These are phyloP conservation scores for Merluccius polli DNA, from an alignment of 2,797 vertebrate genomes.

Conservation along the genomic window DNA sequence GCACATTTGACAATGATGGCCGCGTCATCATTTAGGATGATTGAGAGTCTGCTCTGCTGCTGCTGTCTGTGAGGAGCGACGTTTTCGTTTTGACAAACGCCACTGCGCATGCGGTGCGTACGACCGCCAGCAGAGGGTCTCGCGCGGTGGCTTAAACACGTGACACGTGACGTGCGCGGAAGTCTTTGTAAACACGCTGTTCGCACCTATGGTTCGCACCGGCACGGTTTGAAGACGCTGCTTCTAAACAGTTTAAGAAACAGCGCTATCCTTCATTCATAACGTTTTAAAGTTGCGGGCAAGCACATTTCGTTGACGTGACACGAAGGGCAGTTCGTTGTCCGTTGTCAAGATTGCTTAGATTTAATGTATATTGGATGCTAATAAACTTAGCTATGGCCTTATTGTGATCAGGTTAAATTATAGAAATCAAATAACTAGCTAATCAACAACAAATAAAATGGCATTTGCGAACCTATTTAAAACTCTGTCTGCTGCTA, in stretches of 20 bases:
- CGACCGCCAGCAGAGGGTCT: background rate
- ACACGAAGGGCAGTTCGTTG: background rate
- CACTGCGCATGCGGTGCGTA: background rate
- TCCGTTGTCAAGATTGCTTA: background rate
- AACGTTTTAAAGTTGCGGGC: background rate
- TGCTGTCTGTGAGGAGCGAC: too few species aligned
- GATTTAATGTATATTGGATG: background rate
- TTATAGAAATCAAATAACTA: background rate
- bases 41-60: too few species aligned
- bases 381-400: background rate
- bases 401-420: background rate
- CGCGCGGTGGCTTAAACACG: background rate
- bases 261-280: background rate
- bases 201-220: too few species aligned
- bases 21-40: too few species aligned
- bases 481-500: constrained; percentile 21
- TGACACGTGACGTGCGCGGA: constrained; percentile 8
- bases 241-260: background rate
- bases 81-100: too few species aligned
- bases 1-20: too few species aligned
- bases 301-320: background rate
- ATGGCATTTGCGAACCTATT: constrained; percentile 57
- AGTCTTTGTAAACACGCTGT: background rate
- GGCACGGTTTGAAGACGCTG: background rate
- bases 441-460: background rate